phyloP scores from a whole-genome alignment of 1,140 invertebrate genomes.

The Drosophila mayri region DNA sequence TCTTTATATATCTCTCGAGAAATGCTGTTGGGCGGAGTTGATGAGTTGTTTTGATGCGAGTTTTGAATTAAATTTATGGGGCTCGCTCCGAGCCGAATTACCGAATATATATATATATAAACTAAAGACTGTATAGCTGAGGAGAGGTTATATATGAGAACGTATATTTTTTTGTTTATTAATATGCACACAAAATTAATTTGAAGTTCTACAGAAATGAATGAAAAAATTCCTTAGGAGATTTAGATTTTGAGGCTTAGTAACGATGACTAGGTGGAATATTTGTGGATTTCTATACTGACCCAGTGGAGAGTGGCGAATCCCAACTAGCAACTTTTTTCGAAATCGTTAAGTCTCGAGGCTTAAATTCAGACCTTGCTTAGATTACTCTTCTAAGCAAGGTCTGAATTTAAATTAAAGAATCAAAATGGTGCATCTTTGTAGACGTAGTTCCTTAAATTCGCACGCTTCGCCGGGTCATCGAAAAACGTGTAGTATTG shows the following conservation, averaged over 20 bases:
- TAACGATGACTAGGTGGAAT: slow-evolving; percentile 40
- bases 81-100: slow-evolving; percentile 18
- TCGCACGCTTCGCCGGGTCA: slow-evolving; percentile 91
- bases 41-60: slow-evolving; percentile 48
- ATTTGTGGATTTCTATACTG: background rate
- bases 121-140: background rate
- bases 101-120: background rate
- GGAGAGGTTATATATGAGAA: slow-evolving; percentile 8
- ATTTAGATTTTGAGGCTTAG: background rate
- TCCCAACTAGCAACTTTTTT: too few relatives aligned
- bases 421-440: background rate
- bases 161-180: slow-evolving; percentile 15
- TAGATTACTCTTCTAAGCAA: too few relatives aligned
- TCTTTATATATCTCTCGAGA: slow-evolving; percentile 1
- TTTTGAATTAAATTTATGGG: slow-evolving; percentile 38
- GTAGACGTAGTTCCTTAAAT: slow-evolving; percentile 91
- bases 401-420: too few relatives aligned
- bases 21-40: slow-evolving; percentile 32
- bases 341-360: too few relatives aligned
- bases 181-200: slow-evolving; percentile 26
- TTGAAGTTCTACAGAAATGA: slow-evolving; percentile 24
- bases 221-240: slow-evolving; percentile 16
- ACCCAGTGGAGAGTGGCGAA: background rate
- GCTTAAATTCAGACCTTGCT: slow-evolving; percentile 6
- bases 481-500: slow-evolving; percentile 97